Evolutionary conservation across 2,888 invertebrate genomes (phyloP).

Genomic region (Oscheius sp.): DNA sequence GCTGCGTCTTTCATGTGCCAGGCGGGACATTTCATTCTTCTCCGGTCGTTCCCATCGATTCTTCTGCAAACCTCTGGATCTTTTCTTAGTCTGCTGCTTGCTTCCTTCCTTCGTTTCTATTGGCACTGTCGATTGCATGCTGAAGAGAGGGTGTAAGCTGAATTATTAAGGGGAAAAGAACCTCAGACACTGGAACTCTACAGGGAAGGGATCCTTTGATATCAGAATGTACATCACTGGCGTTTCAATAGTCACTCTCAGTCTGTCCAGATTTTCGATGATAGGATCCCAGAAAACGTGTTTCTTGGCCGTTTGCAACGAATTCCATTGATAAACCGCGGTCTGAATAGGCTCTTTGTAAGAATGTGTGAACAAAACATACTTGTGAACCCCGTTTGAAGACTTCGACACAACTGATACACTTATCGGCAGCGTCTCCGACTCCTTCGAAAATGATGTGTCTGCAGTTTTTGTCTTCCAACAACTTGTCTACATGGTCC

Average conservation of each 20-base stretch:
- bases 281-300: constrained; percentile 35
- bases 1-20: background rate
- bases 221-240: constrained; percentile 43
- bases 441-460: constrained; percentile 44
- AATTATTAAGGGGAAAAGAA: background rate
- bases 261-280: constrained; percentile 30
- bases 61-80: background rate
- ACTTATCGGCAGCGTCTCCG: constrained; percentile 49
- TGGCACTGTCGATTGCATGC: constrained; percentile 36
- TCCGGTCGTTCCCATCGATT: constrained; percentile 17
- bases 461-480: constrained; percentile 28
- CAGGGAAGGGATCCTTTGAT: constrained; percentile 42
- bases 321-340: constrained; percentile 40
- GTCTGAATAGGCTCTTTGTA: constrained; percentile 19
- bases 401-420: constrained; percentile 51
- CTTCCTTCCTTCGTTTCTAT: background rate
- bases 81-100: constrained; percentile 12
- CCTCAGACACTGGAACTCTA: constrained; percentile 37
- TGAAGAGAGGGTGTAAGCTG: background rate
- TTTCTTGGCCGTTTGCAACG: constrained; percentile 23
- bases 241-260: constrained; percentile 39
- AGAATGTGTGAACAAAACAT: background rate
- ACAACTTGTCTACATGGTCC: constrained; percentile 29
- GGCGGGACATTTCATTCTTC: background rate
- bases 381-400: constrained; percentile 40